These are phyloP conservation scores for Teinopalpus imperialis DNA, from an alignment of 2,888 invertebrate genomes.

Conservation along the genomic window DNA sequence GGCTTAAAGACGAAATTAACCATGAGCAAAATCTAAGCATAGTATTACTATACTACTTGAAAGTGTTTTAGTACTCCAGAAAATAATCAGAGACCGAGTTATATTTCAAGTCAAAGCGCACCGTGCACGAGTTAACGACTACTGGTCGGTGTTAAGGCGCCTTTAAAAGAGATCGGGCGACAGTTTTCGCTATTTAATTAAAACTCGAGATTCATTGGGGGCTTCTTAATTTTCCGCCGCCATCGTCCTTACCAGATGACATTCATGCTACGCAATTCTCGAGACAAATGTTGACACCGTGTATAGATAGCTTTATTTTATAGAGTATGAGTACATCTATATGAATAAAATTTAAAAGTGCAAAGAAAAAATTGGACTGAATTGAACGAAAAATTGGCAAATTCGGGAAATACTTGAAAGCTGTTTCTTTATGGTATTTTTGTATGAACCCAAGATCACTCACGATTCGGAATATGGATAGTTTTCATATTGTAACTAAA, in stretches of 20 bases:
- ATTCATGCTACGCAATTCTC: constrained; percentile 22
- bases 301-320: no score
- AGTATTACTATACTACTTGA: neutral
- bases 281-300: neutral
- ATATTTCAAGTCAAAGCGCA: constrained; percentile 12
- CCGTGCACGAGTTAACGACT: constrained; percentile 10
- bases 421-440: no score
- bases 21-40: no score
- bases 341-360: no score
- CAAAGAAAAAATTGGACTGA: no score
- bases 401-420: no score
- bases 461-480: no score
- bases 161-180: constrained; percentile 28
- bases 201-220: constrained; percentile 60
- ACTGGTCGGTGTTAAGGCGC: constrained; percentile 11
- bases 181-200: constrained; percentile 59
- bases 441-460: no score
- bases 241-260: constrained; percentile 42
- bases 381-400: no score
- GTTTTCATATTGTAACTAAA: no score
- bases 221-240: constrained; percentile 49
- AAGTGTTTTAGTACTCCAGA: neutral
- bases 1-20: no score
- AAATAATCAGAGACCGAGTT: constrained; percentile 8
- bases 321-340: no score